Base-by-base conservation (phyloP, 2,888 invertebrate species). In the Liodrosophila aerea region DNA sequence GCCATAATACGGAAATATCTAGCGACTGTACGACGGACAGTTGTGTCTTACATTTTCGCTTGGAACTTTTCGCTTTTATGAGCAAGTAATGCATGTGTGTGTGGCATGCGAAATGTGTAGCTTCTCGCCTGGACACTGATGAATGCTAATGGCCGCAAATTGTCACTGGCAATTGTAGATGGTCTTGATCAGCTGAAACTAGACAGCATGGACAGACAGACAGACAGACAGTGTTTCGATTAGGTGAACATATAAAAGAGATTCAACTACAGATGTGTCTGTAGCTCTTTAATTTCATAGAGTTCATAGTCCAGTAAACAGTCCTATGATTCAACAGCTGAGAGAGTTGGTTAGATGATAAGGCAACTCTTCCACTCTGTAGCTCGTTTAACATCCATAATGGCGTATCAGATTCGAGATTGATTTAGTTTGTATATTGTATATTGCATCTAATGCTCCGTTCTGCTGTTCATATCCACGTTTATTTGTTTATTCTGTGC, bases 401-500 rank as follows among this genome's bases (percentile, higher is more conserved):
- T 30, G n/a, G n/a, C 7, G n/a, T 30, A 30, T 30, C 30, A 22
- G 2, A 4, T 22, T 22, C 22, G 22, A 5, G 22, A 22, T 22
- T 22, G 3, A 5, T 22, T 5, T 30, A 30, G 30, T 22, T 22
- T 12, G 7, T 15, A 15, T n/a, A 27, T n/a, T 2, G 31, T 40
- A 12, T 47, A 33, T 39, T 40, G 18, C 43, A 71, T 44, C 56
- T 34, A 31, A 64, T 64, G 56, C 56, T 34, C 12, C 39, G 15
- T 36, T 53, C 34, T 41, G 33, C 47, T 59, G 34, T 57, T 64
- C 63, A 63, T 52, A 58, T 62, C 5, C 57, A 60, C 45, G 47
- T 52, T 72, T 61, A 64, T 72, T 63, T 75, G 77, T 80, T 77
- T 78, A 77, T 81, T 73, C 60, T 49, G 40, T 52, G 63, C 65